These are phyloP conservation scores for Subacronicta megacephala DNA, from an alignment of 2,888 invertebrate genomes.

Conservation along the genomic window DNA sequence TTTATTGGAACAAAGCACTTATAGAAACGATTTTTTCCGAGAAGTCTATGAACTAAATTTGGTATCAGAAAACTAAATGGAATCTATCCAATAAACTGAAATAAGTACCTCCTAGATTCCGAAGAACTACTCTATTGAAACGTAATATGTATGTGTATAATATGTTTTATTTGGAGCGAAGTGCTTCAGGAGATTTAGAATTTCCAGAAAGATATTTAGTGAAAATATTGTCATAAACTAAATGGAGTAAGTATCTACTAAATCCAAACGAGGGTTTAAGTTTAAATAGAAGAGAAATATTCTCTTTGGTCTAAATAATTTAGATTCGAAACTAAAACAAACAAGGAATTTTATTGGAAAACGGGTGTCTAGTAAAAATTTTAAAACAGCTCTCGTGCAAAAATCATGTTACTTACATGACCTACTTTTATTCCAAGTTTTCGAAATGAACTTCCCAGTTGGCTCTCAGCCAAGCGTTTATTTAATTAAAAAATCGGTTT, in stretches of 20 bases:
- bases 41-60: neutral
- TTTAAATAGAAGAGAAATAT: neutral
- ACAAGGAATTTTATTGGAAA: slow-evolving; percentile 41
- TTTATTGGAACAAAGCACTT: slow-evolving; percentile 1
- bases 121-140: neutral
- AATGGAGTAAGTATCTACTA: neutral
- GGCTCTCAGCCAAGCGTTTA: slow-evolving; percentile 55
- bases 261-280: neutral
- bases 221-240: no score
- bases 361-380: slow-evolving; percentile 35
- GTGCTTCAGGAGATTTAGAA: neutral
- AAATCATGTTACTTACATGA: slow-evolving; percentile 56
- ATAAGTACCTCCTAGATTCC: neutral
- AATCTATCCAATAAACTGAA: neutral
- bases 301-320: neutral
- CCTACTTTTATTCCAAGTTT: slow-evolving; percentile 56
- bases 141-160: no score
- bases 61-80: neutral
- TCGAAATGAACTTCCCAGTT: slow-evolving; percentile 47
- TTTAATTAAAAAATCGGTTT: slow-evolving; percentile 59
- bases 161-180: neutral
- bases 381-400: slow-evolving; percentile 47
- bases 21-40: neutral
- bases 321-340: slow-evolving; percentile 5
- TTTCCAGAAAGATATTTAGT: neutral